Evolutionary conservation across 2,113 vertebrate species (phyloP).

Genomic region (Eubucco bourcierii): DNA sequence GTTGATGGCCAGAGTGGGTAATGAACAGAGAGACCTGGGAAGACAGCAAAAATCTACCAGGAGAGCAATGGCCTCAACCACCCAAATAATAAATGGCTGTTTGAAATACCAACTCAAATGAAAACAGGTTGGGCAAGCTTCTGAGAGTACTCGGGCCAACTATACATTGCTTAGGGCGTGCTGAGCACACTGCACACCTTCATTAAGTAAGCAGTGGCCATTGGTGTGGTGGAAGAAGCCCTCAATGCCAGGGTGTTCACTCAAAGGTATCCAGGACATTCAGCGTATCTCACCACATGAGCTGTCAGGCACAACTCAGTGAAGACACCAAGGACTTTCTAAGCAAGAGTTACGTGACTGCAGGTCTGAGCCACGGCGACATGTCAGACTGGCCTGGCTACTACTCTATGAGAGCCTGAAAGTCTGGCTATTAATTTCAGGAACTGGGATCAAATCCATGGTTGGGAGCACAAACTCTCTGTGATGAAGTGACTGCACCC

Average conservation of each 20-base stretch:
- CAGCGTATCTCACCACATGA: background rate
- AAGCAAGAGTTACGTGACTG: constrained; percentile 40
- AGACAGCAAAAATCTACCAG: background rate
- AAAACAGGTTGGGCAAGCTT: constrained; percentile 58
- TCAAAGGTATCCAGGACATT: background rate
- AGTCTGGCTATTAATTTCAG: constrained; percentile 39
- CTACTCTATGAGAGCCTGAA: background rate
- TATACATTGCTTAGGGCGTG: constrained; percentile 8
- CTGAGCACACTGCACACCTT: background rate
- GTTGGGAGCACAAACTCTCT: constrained; percentile 24
- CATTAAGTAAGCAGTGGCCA: constrained; percentile 14
- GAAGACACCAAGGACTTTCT: constrained; percentile 7
- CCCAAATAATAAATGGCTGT: constrained; percentile 41
- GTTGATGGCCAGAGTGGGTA: background rate
- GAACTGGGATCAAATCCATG: background rate
- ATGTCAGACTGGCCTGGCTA: constrained; percentile 13
- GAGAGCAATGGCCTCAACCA: constrained; percentile 11
- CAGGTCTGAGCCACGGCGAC: background rate
- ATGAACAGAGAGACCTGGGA: constrained; percentile 10
- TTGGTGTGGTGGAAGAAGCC: constrained; percentile 5
- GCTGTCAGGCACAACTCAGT: background rate
- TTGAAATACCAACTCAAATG: constrained; percentile 24
- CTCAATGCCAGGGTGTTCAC: background rate
- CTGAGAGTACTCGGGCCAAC: background rate
- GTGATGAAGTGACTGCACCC: background rate